Conservation (phyloP, 1,140 invertebrate species). For the Pentalonia nigronervosa region DNA sequence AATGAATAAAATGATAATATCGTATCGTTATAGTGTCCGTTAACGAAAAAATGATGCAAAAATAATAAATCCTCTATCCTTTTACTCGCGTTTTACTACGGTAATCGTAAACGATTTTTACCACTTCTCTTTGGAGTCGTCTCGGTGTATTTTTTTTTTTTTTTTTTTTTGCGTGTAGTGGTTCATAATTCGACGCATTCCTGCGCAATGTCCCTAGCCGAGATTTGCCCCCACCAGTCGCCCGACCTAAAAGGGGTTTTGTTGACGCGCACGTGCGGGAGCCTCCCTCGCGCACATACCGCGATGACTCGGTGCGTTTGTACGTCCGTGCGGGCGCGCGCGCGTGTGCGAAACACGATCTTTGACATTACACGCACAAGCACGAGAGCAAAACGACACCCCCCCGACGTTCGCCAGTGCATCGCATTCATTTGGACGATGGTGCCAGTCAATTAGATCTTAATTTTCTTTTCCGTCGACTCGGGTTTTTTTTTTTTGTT, state of each 20-base stretch:
- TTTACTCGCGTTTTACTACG: slow-evolving; percentile 42
- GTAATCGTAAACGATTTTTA: slow-evolving; percentile 33
- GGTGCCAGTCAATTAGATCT: neutral
- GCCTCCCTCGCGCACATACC: neutral
- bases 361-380: neutral
- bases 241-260: neutral
- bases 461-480: neutral
- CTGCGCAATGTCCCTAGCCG: slow-evolving; percentile 38
- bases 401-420: neutral
- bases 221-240: slow-evolving; percentile 10
- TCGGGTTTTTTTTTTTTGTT: neutral
- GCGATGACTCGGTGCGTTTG: no score
- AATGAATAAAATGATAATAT: neutral
- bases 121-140: neutral
- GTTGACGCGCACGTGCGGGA: slow-evolving; percentile 22
- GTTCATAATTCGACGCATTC: slow-evolving; percentile 30
- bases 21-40: neutral
- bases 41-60: neutral
- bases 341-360: neutral
- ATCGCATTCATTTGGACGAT: neutral
- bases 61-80: neutral
- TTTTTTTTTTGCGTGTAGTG: slow-evolving; percentile 35
- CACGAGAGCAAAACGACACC: neutral
- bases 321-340: neutral
- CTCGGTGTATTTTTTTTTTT: neutral